These are phyloP conservation scores for Phoenicopterus ruber DNA, from an alignment of 2,113 vertebrate species.

Conservation along the genomic window DNA sequence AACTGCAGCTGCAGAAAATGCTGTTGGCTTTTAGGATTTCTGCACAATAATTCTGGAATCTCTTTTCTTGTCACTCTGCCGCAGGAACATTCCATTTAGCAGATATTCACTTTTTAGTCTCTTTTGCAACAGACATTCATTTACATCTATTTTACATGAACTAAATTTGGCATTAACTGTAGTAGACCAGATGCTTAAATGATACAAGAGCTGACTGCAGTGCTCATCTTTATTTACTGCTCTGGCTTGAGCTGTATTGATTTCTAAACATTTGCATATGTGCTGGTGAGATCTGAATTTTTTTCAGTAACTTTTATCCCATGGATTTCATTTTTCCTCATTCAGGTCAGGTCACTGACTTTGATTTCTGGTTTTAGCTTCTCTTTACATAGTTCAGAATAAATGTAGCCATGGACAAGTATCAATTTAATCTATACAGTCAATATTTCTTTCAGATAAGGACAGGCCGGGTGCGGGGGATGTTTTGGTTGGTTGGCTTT, in stretches of 20 bases:
- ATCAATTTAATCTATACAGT: neutral
- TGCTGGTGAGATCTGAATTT: neutral
- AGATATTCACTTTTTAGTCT: constrained; percentile 27
- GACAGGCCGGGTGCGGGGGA: neutral
- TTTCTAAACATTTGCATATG: constrained; percentile 37
- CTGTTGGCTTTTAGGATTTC: neutral
- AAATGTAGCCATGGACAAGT: neutral
- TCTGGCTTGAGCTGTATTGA: constrained; percentile 19
- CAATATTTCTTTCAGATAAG: neutral
- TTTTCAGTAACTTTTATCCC: neutral
- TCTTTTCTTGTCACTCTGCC: neutral
- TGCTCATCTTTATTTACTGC: constrained; percentile 32
- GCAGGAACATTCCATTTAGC: neutral
- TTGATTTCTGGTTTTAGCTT: neutral
- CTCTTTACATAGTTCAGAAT: neutral
- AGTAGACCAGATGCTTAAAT: constrained; percentile 51
- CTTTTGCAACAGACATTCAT: constrained; percentile 42
- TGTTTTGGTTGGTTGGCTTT: neutral
- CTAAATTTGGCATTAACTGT: constrained; percentile 44
- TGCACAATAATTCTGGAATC: neutral
- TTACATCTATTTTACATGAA: constrained; percentile 59
- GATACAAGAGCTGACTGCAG: neutral
- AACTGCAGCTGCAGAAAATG: constrained; percentile 11
- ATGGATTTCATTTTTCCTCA: neutral
- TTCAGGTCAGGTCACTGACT: neutral